phyloP scores from a whole-genome alignment of 2,888 invertebrate genomes.

The Agrotis puta region DNA sequence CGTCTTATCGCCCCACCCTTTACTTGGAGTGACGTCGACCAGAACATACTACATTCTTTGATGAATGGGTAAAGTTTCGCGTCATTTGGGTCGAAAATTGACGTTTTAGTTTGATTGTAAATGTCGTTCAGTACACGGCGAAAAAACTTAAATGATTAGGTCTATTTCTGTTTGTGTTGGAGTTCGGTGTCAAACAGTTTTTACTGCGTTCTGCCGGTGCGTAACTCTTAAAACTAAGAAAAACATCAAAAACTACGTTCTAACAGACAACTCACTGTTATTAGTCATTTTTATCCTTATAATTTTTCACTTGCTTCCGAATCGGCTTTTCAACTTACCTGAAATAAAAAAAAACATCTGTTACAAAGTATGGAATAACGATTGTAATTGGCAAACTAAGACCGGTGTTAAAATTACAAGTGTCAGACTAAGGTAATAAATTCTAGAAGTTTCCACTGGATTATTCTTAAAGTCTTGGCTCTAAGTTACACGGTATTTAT shows the following conservation, averaged over 20 bases:
- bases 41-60: constrained; percentile 52
- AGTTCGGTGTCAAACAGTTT: too few relatives aligned
- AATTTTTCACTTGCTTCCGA: constrained; percentile 4
- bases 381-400: constrained; percentile 36
- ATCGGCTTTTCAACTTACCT: neutral
- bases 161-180: neutral
- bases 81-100: constrained; percentile 2
- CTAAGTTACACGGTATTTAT: constrained; percentile 44
- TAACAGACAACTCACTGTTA: neutral
- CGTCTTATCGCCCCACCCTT: constrained; percentile 62
- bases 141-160: neutral
- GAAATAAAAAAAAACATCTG: constrained; percentile 28
- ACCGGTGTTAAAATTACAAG: constrained; percentile 51
- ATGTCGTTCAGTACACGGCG: neutral
- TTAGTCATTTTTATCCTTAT: neutral
- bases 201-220: too few relatives aligned
- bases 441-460: constrained; percentile 52
- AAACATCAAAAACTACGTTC: neutral
- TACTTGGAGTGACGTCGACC: constrained; percentile 66
- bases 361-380: constrained; percentile 16
- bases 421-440: constrained; percentile 51
- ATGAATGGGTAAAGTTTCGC: constrained; percentile 38
- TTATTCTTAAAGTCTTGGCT: constrained; percentile 47
- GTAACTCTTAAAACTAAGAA: neutral
- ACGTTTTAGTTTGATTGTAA: constrained; percentile 6